Conservation (phyloP, 2,888 invertebrate species). For the Sipha maydis region DNA sequence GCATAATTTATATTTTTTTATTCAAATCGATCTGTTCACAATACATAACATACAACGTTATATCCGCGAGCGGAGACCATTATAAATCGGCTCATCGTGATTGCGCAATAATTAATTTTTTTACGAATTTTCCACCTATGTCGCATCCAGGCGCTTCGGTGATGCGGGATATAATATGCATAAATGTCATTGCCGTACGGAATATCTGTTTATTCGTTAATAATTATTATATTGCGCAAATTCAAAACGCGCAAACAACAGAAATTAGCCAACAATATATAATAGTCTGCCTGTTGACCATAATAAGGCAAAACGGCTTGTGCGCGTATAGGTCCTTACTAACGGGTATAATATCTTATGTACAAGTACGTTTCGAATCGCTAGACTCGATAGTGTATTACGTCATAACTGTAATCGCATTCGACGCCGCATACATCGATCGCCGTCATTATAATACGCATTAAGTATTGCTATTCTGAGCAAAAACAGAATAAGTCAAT, state of each 20-base stretch:
- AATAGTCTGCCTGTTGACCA: slow-evolving; percentile 25
- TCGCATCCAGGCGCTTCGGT: neutral
- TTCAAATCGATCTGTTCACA: neutral
- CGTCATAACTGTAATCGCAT: neutral
- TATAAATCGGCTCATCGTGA: too few species aligned
- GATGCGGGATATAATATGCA: too few species aligned
- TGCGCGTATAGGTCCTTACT: neutral
- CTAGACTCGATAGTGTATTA: neutral
- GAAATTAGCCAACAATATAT: slow-evolving; percentile 14
- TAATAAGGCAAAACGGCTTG: slow-evolving; percentile 31
- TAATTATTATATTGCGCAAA: neutral
- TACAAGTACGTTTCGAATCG: neutral
- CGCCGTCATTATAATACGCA: neutral
- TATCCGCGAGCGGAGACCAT: neutral
- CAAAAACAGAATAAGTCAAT: too few species aligned
- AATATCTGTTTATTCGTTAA: neutral
- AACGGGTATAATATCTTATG: neutral
- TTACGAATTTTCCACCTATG: neutral
- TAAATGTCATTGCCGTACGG: neutral
- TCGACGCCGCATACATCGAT: neutral
- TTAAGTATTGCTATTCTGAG: too few species aligned
- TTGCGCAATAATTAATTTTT: neutral
- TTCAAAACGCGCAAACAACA: slow-evolving; percentile 29
- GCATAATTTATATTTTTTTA: neutral
- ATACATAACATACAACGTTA: neutral